Evolutionary conservation across 2,888 invertebrate genomes (phyloP), one percentile per base, ranked within the genome.

Genomic region (Allygus modestus): DNA sequence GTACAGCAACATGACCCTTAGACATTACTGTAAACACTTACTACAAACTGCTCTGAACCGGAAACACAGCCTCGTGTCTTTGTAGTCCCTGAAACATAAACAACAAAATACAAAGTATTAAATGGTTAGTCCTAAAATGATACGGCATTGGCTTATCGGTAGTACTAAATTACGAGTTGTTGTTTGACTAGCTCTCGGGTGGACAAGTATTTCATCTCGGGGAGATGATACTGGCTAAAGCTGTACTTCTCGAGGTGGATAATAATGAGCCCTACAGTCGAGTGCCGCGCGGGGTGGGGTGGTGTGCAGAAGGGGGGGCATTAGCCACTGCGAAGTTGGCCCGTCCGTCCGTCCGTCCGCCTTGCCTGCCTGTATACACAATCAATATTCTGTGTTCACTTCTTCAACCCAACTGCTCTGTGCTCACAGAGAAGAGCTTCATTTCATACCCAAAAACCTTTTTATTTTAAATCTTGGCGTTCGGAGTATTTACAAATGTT

Each of bases 361-460:
- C 46, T 17, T 12, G 20, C 54, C 11, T 37, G 73, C 23, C 43
- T 71, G 71, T 71, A 37, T 41, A 71, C n/a, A 77, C 75, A 77
- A 77, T 77, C 75, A 77, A 77, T 77, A 77, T 77, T 77, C 75
- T 46, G 46, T 77, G 75, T 77, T 77, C 75, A 73, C 73, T 77
- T 77, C 75, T 77, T 77, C 43, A 28, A 46, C 75, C 75, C 9
- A 37, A 37, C 37, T 37, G 43, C 69, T 37, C 33, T 26, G 20
- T 65, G n/a, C 51, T n/a, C 2, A 51, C 51, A 37, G 37, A 37
- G 37, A 20, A 20, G 23, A 12, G 58, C n/a, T 46, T 12, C 12
- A 46, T 46, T 46, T 46, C 9, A 37, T 37, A 7, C 17, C 7
- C 2, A 46, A 46, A 17, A 46, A 2, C 46, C 12, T 46, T 7